Base-by-base conservation (phyloP, 2,888 invertebrate genomes). In the Dynastes maya region DNA sequence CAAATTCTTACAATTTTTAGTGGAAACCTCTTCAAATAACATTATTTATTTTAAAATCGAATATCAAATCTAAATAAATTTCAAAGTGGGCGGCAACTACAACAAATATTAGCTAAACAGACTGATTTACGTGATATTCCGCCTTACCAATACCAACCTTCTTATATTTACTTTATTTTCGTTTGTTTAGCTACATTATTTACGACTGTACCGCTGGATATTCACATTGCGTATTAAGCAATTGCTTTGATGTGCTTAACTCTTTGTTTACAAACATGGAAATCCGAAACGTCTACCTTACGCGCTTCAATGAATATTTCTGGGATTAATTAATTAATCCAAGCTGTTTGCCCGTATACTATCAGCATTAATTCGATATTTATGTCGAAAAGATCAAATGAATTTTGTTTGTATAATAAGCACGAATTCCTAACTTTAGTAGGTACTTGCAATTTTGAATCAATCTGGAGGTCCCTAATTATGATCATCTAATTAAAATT, bases 161-260 rank as follows among this genome's bases (percentile, higher is more conserved):
- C 27, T 63, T 32, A 2, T 29, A 29, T 29, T 63, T 63, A 11
- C 63, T 29, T 11, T 13, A 58, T 29, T 32, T 63, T 29, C 27
- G 11, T 63, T 32, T 32, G 29, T 63, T 32, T 32, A 27, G 32
- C 32, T 63, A 63, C 32, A 13, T 63, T 27, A 29, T 63, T 63
- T 29, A 29, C 27, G 63, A 61, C 32, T 37, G 29, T 1, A 61
- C 27, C 61, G 9, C 27, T 29, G 29, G 8, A 63, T 63, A 63
- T 32, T 63, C 27, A 63, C 22, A 9, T 58, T 22, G 22, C 22
- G 5, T 8, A 45, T 55, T 55, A 29, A n/a, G 63, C n/a, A 63
- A 32, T 29, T 13, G 63, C 63, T 32, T 63, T 63, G 63, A 63
- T 63, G 63, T 63, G 63, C 2, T 63, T n/a, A 63, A 3, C 29